Conservation (phyloP, 2,113 vertebrate species). For the Hyperopisus bebe region DNA sequence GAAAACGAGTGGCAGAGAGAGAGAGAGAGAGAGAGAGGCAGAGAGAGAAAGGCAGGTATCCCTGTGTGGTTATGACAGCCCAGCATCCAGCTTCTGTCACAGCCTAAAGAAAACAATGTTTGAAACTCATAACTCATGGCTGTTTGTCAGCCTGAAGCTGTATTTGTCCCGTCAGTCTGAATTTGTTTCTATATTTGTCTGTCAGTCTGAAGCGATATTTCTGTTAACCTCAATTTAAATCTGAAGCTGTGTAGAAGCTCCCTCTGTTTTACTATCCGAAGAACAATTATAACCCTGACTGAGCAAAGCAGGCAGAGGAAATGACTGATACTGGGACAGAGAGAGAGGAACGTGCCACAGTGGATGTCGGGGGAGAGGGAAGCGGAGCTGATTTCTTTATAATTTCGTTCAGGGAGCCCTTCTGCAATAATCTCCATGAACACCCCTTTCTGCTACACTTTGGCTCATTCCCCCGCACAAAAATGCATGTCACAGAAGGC, state of each 20-base stretch:
- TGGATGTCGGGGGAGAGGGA: background rate
- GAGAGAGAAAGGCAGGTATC: background rate
- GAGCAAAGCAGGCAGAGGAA: background rate
- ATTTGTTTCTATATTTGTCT: background rate
- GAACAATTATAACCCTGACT: background rate
- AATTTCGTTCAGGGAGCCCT: background rate
- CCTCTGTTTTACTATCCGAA: background rate
- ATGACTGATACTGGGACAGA: background rate
- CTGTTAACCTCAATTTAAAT: background rate
- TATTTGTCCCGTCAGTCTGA: background rate
- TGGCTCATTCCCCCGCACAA: background rate
- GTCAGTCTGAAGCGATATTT: background rate
- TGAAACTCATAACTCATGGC: background rate
- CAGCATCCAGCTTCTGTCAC: background rate
- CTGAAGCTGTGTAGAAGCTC: background rate
- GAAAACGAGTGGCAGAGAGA: background rate
- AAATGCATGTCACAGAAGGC: background rate
- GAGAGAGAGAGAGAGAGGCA: background rate
- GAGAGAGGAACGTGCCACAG: background rate
- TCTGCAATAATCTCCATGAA: background rate
- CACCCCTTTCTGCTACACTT: background rate
- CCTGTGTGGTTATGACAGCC: background rate
- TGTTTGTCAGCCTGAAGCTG: background rate
- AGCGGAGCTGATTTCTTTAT: background rate
- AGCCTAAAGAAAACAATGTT: background rate